Evolutionary conservation across 2,113 vertebrate genomes (phyloP), one percentile per base, ranked within the genome.

Genomic region (Periophthalmus modestus): DNA sequence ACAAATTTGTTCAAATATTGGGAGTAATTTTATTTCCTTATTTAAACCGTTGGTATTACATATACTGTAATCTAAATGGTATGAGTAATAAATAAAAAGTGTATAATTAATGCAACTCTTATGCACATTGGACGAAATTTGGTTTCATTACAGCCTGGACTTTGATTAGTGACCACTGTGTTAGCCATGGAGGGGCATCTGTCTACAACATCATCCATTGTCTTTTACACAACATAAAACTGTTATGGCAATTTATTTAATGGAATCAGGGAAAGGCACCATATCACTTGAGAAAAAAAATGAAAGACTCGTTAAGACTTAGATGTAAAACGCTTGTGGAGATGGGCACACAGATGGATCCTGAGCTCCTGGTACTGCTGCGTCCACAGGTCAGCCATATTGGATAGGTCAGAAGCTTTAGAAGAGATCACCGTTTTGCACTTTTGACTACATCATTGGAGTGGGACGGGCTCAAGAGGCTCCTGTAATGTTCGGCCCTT

Each of bases 261-360:
- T 80, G 84, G 86, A 85, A 73, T 87, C 78, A 71, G 84, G 89
- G 88, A 88, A 94, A 93, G 92, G 93, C 93, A 94, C 92, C 82
- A 82, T 87, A 86, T 92, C 87, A 93, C 90, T 87, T 93, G 70
- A 91, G 91, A 92, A n/a, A 91, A 79, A 84, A 77, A 89, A 85
- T 72, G 86, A 89, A 91, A 87, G 59, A 58, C 55, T 58, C 88
- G 89, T 93, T 94, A 94, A 93, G 91, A 94, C 92, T 92, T 48
- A 66, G 88, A 92, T 88, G 83, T 85, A 88, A 58, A 89, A 90
- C 78, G 73, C 63, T 14, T 84, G 91, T 88, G 83, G 84, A 77
- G 82, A 87, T 88, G 88, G 85, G 85, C 80, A 89, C 84, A 86
- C 39, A 77, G 83, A 67, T 76, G 77, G 59, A 73, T 92, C 90